Base-by-base conservation (phyloP, 1,140 invertebrate species). In the Trinorchestia longiramus region DNA sequence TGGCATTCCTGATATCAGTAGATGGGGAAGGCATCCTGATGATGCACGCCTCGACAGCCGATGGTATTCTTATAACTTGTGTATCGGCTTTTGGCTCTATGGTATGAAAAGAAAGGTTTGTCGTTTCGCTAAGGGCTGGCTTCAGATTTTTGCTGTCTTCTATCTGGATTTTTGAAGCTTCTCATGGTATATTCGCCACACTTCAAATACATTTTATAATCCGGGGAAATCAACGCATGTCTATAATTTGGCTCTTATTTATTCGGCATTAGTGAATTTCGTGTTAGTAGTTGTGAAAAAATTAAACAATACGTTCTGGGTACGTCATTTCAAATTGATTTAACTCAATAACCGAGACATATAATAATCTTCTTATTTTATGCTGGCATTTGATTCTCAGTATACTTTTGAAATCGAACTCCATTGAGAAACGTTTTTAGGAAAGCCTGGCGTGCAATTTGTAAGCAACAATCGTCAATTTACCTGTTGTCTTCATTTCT, bases 41-140 rank as follows among this genome's bases (percentile, higher is more conserved):
- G 62, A 77, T 77, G 62, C 47, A 28, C 62, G 11, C 62, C 62
- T 23, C 6, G 62, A 77, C 62, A 77, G 62, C 62, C 62, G 28
- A 77, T 77, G 62, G 62, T 77, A 77, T 77, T 77, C 62, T 77
- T 77, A 77, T 77, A 28, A 77, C 62, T 77, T 77, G 62, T 77
- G 62, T 77, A 77, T 77, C 62, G 62, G 62, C 62, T 77, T 77
- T 77, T 77, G 62, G 62, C 62, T 28, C 28, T 53, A 77, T 1
- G 62, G 15, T 1, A 77, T 77, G 62, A 77, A 77, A 77, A 77
- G 62, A 77, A 77, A 77, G 62, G 62, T 77, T 28, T 77, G 62
- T 36, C 62, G 62, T 77, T 77, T 77, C 28, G 62, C 62, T 36
- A 36, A 77, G 62, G 28, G 62, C 62, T 77, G 62, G 15, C 28